phyloP scores from a whole-genome alignment of 2,113 vertebrate genomes.

The Meriones unguiculatus region DNA sequence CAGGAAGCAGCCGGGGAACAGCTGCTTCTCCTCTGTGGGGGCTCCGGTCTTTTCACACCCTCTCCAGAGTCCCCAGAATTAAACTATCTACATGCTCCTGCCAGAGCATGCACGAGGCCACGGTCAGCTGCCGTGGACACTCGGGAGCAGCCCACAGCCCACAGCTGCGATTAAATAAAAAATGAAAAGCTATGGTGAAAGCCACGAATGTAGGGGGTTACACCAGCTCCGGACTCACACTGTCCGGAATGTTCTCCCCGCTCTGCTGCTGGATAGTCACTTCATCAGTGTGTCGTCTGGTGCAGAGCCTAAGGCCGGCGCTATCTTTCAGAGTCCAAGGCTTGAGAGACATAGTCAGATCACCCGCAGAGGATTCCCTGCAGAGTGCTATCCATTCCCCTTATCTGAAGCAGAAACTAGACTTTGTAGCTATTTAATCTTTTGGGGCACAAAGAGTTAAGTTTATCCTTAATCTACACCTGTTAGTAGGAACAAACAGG shows the following conservation, averaged over 20 bases:
- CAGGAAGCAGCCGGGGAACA: too few relatives aligned
- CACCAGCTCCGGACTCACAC: not conserved
- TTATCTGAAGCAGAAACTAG: not conserved
- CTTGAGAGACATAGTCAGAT: not conserved
- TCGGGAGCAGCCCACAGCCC: too few relatives aligned
- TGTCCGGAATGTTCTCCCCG: not conserved
- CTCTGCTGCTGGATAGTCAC: not conserved
- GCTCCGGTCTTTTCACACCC: too few relatives aligned
- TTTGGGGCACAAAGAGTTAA: not conserved
- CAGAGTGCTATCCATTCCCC: not conserved
- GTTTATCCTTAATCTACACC: not conserved
- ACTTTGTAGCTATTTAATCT: not conserved
- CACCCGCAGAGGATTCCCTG: not conserved
- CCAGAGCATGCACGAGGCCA: too few relatives aligned
- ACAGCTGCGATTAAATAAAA: not conserved
- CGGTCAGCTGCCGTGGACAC: too few relatives aligned
- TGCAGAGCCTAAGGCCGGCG: not conserved
- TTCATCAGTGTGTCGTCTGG: not conserved
- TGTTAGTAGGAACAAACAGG: not conserved
- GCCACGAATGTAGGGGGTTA: not conserved
- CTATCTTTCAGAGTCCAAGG: not conserved
- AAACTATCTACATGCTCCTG: too few relatives aligned
- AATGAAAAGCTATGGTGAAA: not conserved
- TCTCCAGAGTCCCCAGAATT: too few relatives aligned
- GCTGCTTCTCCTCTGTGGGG: too few relatives aligned